These are phyloP conservation scores for Actinia equina DNA, from an alignment of 64 coral and sea anemone genomes.

Conservation along the genomic window DNA sequence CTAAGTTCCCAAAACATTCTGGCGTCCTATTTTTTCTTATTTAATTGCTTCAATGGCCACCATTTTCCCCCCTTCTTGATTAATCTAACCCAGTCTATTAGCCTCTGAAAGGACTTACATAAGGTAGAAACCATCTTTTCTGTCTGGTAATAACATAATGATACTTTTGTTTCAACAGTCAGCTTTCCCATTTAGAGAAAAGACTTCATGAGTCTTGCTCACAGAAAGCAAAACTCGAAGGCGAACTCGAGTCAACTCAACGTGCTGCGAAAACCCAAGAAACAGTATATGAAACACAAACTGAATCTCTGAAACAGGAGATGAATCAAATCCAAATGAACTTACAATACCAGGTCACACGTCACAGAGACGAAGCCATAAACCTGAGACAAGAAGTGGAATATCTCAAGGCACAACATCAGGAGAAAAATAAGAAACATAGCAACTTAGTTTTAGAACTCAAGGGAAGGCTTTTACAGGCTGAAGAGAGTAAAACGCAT, in stretches of 20 bases:
- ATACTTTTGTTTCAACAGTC: conserved; percentile 32
- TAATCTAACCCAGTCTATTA: too few relatives aligned
- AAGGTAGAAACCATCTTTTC: too few relatives aligned
- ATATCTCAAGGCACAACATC: conserved; percentile 25
- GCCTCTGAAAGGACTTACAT: too few relatives aligned
- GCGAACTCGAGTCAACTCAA: conserved; percentile 69
- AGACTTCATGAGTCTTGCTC: conserved; percentile 54
- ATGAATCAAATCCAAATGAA: conserved; percentile 15
- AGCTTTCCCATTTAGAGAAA: conserved; percentile 28
- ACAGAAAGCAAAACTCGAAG: conserved; percentile 80
- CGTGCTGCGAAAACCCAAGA: conserved; percentile 38
- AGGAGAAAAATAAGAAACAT: conserved; percentile 35
- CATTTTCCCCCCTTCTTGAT: too few relatives aligned
- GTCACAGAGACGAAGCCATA: conserved; percentile 35
- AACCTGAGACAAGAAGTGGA: conserved; percentile 47
- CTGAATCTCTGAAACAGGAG: conserved; percentile 56
- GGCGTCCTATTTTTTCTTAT: too few relatives aligned
- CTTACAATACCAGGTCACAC: conserved; percentile 59
- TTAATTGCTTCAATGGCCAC: too few relatives aligned
- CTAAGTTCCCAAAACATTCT: too few relatives aligned
- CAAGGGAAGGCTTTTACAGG: conserved; percentile 44
- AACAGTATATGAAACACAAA: conserved; percentile 26
- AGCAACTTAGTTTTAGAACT: conserved; percentile 48
- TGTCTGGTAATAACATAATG: neutral
- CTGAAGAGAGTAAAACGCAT: conserved; percentile 43